Evolutionary conservation across 2,888 invertebrate species (phyloP).

Genomic region (Clivina fossor): DNA sequence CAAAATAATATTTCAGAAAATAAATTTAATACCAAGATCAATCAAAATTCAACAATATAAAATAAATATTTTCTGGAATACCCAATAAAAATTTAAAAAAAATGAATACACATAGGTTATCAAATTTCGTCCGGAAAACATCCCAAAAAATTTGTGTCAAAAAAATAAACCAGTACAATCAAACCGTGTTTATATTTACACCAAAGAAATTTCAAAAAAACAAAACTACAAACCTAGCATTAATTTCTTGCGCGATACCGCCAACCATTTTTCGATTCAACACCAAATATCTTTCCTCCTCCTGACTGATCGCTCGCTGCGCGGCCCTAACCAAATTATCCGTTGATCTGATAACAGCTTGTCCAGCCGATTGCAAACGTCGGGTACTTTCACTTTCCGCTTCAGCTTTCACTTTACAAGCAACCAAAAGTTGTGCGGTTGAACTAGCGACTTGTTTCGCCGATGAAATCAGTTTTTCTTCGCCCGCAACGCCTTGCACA

Average conservation of each 20-base stretch:
- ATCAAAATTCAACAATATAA: too few relatives aligned
- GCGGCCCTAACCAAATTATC: conserved; percentile 96
- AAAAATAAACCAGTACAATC: too few relatives aligned
- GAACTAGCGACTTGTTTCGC: conserved; percentile 96
- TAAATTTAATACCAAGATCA: too few relatives aligned
- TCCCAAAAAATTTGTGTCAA: too few relatives aligned
- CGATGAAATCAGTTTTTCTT: conserved; percentile 94
- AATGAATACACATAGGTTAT: too few relatives aligned
- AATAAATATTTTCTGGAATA: too few relatives aligned
- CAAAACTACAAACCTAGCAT: conserved; percentile 67
- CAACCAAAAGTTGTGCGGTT: conserved; percentile 95
- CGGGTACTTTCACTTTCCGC: conserved; percentile 92
- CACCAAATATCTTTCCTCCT: conserved; percentile 88
- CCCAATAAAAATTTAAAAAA: too few relatives aligned
- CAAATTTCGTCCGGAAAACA: too few relatives aligned
- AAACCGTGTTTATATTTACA: too few relatives aligned
- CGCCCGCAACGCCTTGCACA: conserved; percentile 88
- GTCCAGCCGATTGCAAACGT: conserved; percentile 89
- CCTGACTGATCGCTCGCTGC: conserved; percentile 85
- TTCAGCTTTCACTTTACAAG: conserved; percentile 99
- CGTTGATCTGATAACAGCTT: conserved; percentile 95
- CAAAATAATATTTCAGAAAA: too few relatives aligned
- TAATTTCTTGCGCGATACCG: conserved; percentile 94
- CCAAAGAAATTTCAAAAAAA: too few relatives aligned
- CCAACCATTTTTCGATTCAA: conserved; percentile 94